Evolutionary conservation across 1,140 invertebrate species (phyloP).

Genomic region (Drosophila tristis): DNA sequence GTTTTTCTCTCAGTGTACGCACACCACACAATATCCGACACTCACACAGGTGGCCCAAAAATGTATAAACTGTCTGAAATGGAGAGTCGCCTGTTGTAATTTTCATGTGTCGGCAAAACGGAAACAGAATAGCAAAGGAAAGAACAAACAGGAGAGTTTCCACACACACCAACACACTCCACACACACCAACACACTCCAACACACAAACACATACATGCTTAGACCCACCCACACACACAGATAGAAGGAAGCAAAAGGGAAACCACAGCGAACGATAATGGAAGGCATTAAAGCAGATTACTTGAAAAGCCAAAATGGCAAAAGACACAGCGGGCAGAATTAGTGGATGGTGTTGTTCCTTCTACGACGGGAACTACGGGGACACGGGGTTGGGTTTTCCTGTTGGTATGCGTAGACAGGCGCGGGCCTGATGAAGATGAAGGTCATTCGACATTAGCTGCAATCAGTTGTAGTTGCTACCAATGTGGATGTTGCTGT

Average conservation of each 20-base stretch:
- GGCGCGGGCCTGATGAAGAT: conserved; percentile 29
- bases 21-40: conserved; percentile 8
- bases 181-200: too few relatives aligned
- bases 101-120: conserved; percentile 55
- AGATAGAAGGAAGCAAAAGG: conserved; percentile 21
- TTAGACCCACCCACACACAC: neutral
- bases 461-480: conserved; percentile 37
- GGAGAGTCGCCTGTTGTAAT: conserved; percentile 42
- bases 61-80: conserved; percentile 54
- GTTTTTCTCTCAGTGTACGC: too few relatives aligned
- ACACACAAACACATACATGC: neutral
- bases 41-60: conserved; percentile 45
- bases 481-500: conserved; percentile 6
- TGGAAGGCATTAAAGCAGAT: conserved; percentile 65
- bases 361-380: conserved; percentile 16
- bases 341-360: conserved; percentile 18
- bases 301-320: conserved; percentile 49
- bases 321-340: conserved; percentile 23
- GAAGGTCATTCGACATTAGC: conserved; percentile 42
- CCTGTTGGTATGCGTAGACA: conserved; percentile 34
- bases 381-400: conserved; percentile 2
- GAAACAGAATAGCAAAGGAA: conserved; percentile 47
- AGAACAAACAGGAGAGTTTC: conserved; percentile 31
- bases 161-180: conserved; percentile 17
- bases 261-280: conserved; percentile 49